Conservation (phyloP, 2,113 vertebrate species). For the Tiliqua scincoides region DNA sequence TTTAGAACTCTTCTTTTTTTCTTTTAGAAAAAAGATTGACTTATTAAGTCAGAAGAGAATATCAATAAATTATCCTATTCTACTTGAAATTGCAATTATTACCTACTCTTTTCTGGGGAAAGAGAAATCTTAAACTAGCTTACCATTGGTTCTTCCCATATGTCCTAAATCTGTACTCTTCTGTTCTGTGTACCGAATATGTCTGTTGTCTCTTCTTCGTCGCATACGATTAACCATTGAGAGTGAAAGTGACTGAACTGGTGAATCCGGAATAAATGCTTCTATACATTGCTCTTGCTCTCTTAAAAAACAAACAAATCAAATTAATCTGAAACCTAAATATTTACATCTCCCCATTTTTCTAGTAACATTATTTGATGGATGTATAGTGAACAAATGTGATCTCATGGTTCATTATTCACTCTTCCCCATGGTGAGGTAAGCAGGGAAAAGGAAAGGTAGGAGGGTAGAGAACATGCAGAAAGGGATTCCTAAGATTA, state of each 20-base stretch:
- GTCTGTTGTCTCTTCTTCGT: constrained; percentile 80
- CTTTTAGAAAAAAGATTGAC: no score
- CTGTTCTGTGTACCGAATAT: constrained; percentile 84
- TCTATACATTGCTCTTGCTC: constrained; percentile 72
- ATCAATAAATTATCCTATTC: not conserved
- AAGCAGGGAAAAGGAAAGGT: not conserved
- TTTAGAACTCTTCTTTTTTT: no score
- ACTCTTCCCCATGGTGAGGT: not conserved
- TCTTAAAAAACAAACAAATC: constrained; percentile 58
- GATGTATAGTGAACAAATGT: not conserved
- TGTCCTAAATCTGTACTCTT: constrained; percentile 57
- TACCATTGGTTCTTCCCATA: constrained; percentile 61
- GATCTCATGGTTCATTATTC: not conserved
- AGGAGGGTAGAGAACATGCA: not conserved
- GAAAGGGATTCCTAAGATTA: not conserved
- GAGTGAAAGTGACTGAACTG: constrained; percentile 79
- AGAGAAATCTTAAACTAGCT: constrained; percentile 7
- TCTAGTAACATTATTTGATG: not conserved
- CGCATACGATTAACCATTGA: constrained; percentile 82
- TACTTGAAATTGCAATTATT: not conserved
- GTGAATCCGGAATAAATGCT: constrained; percentile 90
- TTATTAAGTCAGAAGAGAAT: not conserved
- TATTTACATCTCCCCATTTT: not conserved
- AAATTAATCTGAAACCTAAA: constrained; percentile 18
- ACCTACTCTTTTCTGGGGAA: not conserved